phyloP scores from a whole-genome alignment of 2,888 invertebrate genomes.

The Chrysomela aeneicollis region DNA sequence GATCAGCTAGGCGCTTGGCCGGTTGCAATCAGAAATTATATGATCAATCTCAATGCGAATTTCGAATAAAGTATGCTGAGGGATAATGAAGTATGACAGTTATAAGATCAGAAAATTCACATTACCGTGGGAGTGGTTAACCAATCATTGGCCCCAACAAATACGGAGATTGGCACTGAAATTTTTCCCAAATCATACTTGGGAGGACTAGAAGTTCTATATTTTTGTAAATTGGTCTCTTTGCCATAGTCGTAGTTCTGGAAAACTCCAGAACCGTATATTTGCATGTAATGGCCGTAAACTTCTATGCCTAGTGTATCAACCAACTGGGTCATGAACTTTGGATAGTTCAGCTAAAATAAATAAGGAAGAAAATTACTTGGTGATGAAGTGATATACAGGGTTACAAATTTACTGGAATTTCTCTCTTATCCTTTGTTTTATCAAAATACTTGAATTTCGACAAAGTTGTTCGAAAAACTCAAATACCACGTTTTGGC shows the following conservation, averaged over 20 bases:
- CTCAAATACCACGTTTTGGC: no score
- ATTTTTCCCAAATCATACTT: slow-evolving; percentile 26
- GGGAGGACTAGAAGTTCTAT: slow-evolving; percentile 26
- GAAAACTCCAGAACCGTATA: slow-evolving; percentile 24
- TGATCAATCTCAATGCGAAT: no score
- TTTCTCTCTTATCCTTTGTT: no score
- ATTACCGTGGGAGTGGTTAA: slow-evolving; percentile 26
- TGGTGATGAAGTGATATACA: no score
- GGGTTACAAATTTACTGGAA: no score
- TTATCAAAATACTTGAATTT: no score
- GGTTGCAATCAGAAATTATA: no score
- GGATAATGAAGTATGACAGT: no score
- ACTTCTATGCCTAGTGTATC: slow-evolving; percentile 30
- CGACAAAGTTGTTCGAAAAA: no score
- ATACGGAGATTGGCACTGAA: slow-evolving; percentile 26
- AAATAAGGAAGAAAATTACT: no score
- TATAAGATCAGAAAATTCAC: background rate
- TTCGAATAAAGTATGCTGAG: no score
- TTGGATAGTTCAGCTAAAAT: slow-evolving; percentile 20
- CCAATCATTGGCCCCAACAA: slow-evolving; percentile 30
- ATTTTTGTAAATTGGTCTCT: slow-evolving; percentile 21
- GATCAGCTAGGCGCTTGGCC: no score
- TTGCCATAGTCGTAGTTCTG: slow-evolving; percentile 25
- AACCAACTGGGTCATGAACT: slow-evolving; percentile 25
- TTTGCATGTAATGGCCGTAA: slow-evolving; percentile 30